These are phyloP conservation scores for Lepilemur ruficaudatus DNA, from an alignment of 2,797 vertebrate species.

Conservation along the genomic window DNA sequence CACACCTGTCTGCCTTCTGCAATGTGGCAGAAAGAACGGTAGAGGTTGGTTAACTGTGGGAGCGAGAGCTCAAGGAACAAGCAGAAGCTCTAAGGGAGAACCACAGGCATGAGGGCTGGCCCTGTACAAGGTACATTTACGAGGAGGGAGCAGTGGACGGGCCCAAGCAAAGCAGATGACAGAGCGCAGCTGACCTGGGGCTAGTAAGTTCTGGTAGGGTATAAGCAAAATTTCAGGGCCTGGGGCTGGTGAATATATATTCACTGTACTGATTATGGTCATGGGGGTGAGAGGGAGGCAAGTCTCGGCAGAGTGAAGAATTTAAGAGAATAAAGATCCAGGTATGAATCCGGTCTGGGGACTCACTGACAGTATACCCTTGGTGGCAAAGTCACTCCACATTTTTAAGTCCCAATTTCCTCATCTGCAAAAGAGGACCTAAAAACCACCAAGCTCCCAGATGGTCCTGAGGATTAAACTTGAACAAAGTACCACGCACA, in stretches of 20 bases:
- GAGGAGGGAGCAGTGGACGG: not conserved
- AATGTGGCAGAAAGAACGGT: not conserved
- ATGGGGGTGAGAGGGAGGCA: accelerated
- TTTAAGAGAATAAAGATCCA: not conserved
- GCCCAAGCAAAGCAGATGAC: not conserved
- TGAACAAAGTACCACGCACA: not conserved
- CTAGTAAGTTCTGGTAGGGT: not conserved
- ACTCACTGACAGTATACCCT: not conserved
- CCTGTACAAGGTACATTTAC: not conserved
- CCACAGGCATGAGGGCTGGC: not conserved
- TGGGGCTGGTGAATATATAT: not conserved
- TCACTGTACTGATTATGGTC: not conserved
- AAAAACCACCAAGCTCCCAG: not conserved
- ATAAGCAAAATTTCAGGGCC: not conserved
- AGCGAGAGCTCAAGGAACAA: not conserved
- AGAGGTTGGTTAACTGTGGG: not conserved
- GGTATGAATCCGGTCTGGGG: not conserved
- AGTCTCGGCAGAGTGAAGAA: not conserved
- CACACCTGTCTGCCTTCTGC: not conserved
- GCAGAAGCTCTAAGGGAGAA: not conserved
- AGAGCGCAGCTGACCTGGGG: too few species aligned
- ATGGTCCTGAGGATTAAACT: not conserved
- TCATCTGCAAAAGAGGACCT: not conserved
- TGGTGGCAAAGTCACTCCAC: not conserved
- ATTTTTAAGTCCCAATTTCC: constrained; percentile 26